These are phyloP conservation scores for Echiichthys vipera DNA, from an alignment of 2,797 vertebrate genomes.

Conservation along the genomic window DNA sequence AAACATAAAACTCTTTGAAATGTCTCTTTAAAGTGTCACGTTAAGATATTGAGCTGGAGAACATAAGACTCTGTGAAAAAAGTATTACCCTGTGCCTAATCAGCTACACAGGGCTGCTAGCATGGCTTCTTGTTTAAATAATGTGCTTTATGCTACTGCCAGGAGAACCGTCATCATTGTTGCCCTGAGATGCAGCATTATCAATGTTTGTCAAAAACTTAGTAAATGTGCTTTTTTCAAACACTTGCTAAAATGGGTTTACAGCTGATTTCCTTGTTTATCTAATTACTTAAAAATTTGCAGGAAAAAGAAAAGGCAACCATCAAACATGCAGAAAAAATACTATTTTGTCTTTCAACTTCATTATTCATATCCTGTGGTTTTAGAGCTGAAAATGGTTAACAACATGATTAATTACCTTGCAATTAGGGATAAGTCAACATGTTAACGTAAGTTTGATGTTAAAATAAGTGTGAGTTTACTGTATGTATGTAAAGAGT, in stretches of 20 bases:
- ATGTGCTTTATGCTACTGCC: not conserved
- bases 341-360: no score
- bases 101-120: not conserved
- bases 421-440: not conserved
- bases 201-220: no score
- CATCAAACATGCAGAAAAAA: not conserved
- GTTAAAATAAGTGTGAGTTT: no score
- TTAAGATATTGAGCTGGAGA: no score
- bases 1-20: no score
- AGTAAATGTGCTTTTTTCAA: not conserved
- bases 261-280: not conserved
- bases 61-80: no score
- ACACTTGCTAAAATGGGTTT: not conserved
- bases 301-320: not conserved
- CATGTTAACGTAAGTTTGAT: not conserved
- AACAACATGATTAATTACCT: not conserved
- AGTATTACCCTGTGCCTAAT: no score
- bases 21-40: no score
- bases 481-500: no score
- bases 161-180: not conserved
- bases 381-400: not conserved
- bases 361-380: not conserved
- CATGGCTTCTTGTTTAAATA: not conserved
- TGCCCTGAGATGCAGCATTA: no score
- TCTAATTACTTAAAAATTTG: not conserved